Evolutionary conservation across 2,888 invertebrate species (phyloP).

Genomic region (Pherbina coryleti): DNA sequence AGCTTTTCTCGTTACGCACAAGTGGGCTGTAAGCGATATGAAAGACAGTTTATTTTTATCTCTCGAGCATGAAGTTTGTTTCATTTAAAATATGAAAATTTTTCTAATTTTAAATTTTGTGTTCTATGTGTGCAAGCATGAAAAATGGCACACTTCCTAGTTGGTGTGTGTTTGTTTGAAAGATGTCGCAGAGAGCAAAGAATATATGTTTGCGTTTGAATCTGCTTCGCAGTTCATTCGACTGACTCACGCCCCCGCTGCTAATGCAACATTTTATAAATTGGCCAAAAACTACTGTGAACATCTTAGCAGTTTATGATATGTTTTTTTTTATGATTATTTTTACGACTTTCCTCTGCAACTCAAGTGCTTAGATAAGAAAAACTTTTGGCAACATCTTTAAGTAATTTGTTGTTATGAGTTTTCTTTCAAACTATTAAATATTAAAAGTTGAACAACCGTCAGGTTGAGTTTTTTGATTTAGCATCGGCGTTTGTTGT

Average conservation of each 20-base stretch:
- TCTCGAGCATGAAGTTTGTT: background rate
- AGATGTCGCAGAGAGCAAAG: background rate
- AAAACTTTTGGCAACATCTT: background rate
- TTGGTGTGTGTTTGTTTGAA: background rate
- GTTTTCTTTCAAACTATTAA: background rate
- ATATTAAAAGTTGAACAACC: conserved; percentile 12
- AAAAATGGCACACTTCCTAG: background rate
- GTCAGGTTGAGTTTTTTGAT: background rate
- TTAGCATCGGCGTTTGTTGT: too few relatives aligned
- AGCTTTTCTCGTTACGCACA: background rate
- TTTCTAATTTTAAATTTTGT: background rate
- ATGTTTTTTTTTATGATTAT: conserved; percentile 18
- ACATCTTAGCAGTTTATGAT: background rate
- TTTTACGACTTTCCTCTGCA: background rate
- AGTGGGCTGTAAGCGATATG: background rate
- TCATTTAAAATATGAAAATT: background rate
- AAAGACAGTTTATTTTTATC: background rate
- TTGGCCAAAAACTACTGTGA: too few relatives aligned
- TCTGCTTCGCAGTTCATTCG: background rate
- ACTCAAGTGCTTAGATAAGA: background rate
- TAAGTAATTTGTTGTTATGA: background rate
- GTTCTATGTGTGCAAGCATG: background rate
- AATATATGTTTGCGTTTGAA: background rate
- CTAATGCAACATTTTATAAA: background rate
- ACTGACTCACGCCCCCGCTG: background rate